Conservation (phyloP, 2,888 invertebrate species). For the Aleiodes testaceus region DNA sequence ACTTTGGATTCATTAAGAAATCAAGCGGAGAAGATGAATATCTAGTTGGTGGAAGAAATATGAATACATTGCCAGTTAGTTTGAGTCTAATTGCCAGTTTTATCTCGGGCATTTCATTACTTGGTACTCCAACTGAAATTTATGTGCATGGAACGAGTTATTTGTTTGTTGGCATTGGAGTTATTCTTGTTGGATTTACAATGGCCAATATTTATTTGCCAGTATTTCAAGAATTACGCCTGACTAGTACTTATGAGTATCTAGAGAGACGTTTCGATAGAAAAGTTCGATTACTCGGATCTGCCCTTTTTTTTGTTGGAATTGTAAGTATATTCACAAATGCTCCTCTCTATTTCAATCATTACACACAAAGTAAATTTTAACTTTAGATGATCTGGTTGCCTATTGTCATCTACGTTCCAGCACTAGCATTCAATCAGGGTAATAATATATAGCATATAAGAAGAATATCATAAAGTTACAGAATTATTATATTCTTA, state of each 20-base stretch:
- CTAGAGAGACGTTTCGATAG: slow-evolving; percentile 82
- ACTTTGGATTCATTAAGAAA: slow-evolving; percentile 84
- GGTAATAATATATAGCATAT: no score
- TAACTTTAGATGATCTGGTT: slow-evolving; percentile 77
- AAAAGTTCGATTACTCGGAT: slow-evolving; percentile 81
- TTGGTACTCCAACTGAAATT: slow-evolving; percentile 87
- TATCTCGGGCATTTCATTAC: slow-evolving; percentile 84
- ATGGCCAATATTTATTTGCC: slow-evolving; percentile 82
- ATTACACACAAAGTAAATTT: slow-evolving; percentile 73
- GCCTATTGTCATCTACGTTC: slow-evolving; percentile 82
- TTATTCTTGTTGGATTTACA: slow-evolving; percentile 79
- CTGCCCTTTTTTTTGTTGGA: slow-evolving; percentile 80
- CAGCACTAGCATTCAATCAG: slow-evolving; percentile 80
- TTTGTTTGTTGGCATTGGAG: slow-evolving; percentile 78
- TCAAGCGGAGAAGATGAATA: slow-evolving; percentile 81
- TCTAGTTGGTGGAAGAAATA: slow-evolving; percentile 86
- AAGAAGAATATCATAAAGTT: no score
- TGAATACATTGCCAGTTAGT: slow-evolving; percentile 87
- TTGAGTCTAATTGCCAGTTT: slow-evolving; percentile 90
- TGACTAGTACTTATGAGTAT: slow-evolving; percentile 89
- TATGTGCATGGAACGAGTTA: slow-evolving; percentile 89
- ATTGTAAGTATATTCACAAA: slow-evolving; percentile 81
- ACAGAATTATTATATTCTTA: no score
- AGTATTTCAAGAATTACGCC: slow-evolving; percentile 82
- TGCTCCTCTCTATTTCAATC: no score